Evolutionary conservation across 2,797 vertebrate species (phyloP).

Genomic region (Myripristis jacobus): DNA sequence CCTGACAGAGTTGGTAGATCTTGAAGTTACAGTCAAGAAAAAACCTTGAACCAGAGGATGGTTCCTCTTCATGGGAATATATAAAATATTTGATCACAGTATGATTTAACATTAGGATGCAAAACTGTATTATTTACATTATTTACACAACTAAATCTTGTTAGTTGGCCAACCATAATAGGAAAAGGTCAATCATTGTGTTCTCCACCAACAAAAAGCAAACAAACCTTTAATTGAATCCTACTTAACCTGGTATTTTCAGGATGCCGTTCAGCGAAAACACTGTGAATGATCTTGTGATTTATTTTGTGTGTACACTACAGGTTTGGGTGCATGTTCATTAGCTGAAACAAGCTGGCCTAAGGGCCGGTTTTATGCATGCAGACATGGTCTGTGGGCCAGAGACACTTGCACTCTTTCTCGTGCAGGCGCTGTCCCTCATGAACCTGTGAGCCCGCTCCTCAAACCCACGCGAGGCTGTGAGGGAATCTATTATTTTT

Average conservation of each 20-base stretch:
- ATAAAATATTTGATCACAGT: too few relatives aligned
- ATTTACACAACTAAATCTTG: neutral
- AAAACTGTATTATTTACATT: neutral
- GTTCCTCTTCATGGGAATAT: too few relatives aligned
- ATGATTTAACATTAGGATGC: neutral
- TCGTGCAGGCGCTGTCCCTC: slow-evolving; percentile 86
- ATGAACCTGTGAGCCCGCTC: slow-evolving; percentile 83
- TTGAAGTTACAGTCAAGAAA: neutral
- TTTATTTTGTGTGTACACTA: slow-evolving; percentile 30
- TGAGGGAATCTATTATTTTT: slow-evolving; percentile 93
- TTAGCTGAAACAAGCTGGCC: slow-evolving; percentile 46
- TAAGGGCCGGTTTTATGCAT: slow-evolving; percentile 57
- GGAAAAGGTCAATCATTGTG: neutral
- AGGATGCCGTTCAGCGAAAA: neutral
- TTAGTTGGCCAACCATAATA: neutral
- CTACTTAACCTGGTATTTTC: neutral
- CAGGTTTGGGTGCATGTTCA: slow-evolving; percentile 26
- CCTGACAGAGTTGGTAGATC: neutral
- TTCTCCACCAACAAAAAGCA: neutral
- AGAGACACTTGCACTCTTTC: slow-evolving; percentile 80
- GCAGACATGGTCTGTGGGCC: slow-evolving; percentile 45
- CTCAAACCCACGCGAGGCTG: slow-evolving; percentile 88
- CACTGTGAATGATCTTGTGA: neutral
- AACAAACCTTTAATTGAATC: neutral
- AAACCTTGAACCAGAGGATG: neutral